These are phyloP conservation scores for Champsocephalus esox DNA, from an alignment of 2,797 vertebrate species.

Conservation along the genomic window DNA sequence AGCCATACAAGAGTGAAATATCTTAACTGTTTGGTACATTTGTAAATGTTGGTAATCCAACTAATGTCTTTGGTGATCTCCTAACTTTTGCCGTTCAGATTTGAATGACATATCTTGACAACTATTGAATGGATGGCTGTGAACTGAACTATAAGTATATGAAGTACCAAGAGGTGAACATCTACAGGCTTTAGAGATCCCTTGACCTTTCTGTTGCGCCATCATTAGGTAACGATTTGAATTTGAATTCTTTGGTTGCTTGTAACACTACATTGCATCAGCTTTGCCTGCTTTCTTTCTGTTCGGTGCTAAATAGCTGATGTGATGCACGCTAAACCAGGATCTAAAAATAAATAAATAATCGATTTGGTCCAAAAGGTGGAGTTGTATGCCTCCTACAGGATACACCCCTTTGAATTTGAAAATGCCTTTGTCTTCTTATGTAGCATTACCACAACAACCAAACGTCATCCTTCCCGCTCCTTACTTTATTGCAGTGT, in stretches of 20 bases:
- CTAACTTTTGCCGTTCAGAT: background rate
- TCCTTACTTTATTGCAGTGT: background rate
- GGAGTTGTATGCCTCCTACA: background rate
- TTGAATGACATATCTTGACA: background rate
- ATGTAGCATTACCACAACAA: background rate
- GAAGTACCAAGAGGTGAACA: background rate
- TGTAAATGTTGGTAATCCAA: background rate
- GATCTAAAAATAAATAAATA: background rate
- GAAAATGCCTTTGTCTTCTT: background rate
- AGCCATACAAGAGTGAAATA: slow-evolving; percentile 17
- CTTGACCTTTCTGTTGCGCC: background rate
- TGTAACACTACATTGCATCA: background rate
- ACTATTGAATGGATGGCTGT: background rate
- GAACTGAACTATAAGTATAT: background rate
- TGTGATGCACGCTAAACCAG: background rate
- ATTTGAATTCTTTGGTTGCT: background rate
- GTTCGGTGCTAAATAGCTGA: background rate
- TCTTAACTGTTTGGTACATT: slow-evolving; percentile 1
- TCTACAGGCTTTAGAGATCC: background rate
- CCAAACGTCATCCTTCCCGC: background rate
- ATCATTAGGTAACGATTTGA: background rate
- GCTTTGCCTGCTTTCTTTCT: background rate
- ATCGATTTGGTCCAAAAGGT: background rate
- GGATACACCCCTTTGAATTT: background rate
- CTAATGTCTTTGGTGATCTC: background rate